Evolutionary conservation across 2,797 vertebrate genomes (phyloP), one percentile per base, ranked within the genome.

Genomic region (Sphaeramia orbicularis): DNA sequence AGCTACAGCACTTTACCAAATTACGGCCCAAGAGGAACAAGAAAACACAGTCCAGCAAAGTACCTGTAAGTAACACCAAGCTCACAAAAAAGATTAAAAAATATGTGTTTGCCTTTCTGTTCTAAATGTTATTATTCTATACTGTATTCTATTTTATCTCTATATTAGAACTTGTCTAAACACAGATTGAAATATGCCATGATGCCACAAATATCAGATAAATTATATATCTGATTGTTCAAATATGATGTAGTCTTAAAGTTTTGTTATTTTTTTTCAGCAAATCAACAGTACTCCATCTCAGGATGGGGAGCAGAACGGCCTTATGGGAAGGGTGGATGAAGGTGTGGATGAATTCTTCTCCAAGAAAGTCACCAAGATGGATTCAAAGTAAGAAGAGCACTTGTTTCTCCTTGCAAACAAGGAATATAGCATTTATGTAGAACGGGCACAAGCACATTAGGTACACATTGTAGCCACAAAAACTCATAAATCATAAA

Each of bases 281-380:
- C 92, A 97, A 94, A 91, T 96, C 51, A 94, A 76, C 78, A 93
- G 89, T 50, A 74, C 92, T 70, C 80, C 90, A 10, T 88, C 95
- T 61, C 95, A 95, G 45, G 97, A 99, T 12, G 96, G 96, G 11
- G 97, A 98, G 62, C 96, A 98, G 89, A 99, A 99, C 1, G 96
- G 97, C 61, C 96, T 99, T 32, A 96, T 96, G 95, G 96, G 96
- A 71, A 95, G 98, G 82, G 97, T 99, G 65, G 97, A 99, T 76
- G 98, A 99, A 90, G 98, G 98, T 0, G 96, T 99, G 13, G 98
- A 99, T 69, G 98, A 99, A 86, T 99, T 99, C 91, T 99, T 99
- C 85, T 96, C 96, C 19, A 99, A 96, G 89, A 98, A 96, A 87
- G 96, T 99, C 82, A 98, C 96, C 71, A 97, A 94, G 91, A 93